Conservation (phyloP, 2,113 vertebrate species). For the Colinus virginianus region DNA sequence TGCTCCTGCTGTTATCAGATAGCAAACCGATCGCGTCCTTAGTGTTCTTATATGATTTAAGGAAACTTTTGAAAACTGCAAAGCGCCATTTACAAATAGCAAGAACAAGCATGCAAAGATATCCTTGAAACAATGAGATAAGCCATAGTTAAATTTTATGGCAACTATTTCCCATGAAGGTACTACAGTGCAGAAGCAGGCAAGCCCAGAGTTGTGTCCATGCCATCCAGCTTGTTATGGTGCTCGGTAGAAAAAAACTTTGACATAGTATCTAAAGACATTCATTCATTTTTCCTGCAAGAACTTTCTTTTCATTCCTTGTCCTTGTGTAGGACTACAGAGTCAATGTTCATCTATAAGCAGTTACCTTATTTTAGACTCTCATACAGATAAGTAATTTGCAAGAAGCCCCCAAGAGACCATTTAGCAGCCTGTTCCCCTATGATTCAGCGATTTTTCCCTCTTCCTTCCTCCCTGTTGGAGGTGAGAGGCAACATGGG, state of each 20-base stretch:
- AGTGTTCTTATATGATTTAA: background rate
- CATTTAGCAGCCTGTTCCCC: background rate
- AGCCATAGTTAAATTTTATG: background rate
- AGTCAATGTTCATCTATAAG: background rate
- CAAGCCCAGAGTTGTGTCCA: background rate
- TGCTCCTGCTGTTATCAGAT: background rate
- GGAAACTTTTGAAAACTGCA: conserved; percentile 1
- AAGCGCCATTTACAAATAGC: background rate
- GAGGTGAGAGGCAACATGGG: background rate
- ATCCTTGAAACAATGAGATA: background rate
- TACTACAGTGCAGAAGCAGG: background rate
- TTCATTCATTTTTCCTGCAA: background rate
- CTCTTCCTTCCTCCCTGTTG: background rate
- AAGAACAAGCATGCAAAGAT: background rate
- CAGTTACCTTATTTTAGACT: background rate
- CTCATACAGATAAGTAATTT: background rate
- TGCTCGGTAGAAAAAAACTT: background rate
- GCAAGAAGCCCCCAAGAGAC: background rate
- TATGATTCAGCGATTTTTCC: background rate
- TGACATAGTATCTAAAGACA: background rate
- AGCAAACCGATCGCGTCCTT: background rate
- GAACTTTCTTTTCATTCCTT: background rate
- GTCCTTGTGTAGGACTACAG: background rate
- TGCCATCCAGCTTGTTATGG: background rate
- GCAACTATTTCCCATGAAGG: background rate